These are phyloP conservation scores for Sphenodon punctatus DNA, from an alignment of 2,797 vertebrate genomes.

Conservation along the genomic window DNA sequence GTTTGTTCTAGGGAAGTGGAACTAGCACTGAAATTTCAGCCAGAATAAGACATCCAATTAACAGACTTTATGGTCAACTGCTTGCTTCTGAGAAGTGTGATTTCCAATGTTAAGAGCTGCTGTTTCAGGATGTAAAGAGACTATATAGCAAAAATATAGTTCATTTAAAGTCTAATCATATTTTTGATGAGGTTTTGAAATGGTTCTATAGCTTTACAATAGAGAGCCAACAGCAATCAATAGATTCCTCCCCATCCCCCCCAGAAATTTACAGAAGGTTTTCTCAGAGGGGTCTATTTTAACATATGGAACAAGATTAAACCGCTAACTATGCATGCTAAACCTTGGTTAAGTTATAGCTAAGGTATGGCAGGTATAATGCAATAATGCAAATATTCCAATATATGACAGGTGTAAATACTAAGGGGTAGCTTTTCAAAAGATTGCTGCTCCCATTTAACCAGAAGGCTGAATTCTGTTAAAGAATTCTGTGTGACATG, in stretches of 20 bases:
- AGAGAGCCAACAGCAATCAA: neutral
- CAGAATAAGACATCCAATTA: neutral
- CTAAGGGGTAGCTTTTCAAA: no score
- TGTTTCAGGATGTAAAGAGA: conserved; percentile 4
- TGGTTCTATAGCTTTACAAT: neutral
- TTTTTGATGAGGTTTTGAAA: neutral
- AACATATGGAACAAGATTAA: neutral
- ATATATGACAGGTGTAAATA: neutral
- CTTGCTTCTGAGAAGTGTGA: neutral
- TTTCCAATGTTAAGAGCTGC: conserved; percentile 6
- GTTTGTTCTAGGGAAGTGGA: neutral
- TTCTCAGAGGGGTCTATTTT: neutral
- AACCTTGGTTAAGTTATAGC: neutral
- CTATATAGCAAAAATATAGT: neutral
- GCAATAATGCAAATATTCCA: neutral
- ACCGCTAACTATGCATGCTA: neutral
- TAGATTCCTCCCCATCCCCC: neutral
- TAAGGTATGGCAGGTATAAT: neutral
- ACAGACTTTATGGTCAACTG: neutral
- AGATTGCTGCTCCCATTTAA: no score
- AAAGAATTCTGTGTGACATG: no score
- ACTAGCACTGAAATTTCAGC: neutral
- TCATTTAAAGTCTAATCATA: neutral
- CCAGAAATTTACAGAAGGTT: neutral
- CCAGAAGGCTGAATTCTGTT: neutral